A percentile compares a stretch with the other conserved stretches of the same genome.
Conservation (phyloP, 2,888 invertebrate genomes). For the Zygogramma bicolorata region DNA sequence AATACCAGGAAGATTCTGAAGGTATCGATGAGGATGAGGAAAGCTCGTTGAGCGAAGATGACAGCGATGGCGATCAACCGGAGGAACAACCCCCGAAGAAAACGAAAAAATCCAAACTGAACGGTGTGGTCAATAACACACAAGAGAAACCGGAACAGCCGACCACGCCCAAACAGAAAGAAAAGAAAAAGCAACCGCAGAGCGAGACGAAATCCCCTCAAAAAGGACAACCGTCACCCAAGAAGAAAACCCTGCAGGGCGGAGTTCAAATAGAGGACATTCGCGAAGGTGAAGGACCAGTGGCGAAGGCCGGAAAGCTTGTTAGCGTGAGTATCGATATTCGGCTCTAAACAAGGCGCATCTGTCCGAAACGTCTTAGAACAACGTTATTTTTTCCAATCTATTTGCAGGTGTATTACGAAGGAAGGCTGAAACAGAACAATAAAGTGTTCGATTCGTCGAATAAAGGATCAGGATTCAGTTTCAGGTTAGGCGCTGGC, state of each 20-base stretch:
- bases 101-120: constrained; percentile 62
- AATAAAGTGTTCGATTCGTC: constrained; percentile 90
- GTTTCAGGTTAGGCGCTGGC: constrained; percentile 84
- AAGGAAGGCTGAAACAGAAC: constrained; percentile 83
- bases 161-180: constrained; percentile 50
- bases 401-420: constrained; percentile 86
- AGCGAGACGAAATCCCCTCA: constrained; percentile 53
- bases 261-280: constrained; percentile 86
- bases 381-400: too few relatives aligned
- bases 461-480: constrained; percentile 83
- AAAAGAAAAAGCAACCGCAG: constrained; percentile 50
- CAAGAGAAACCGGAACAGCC: constrained; percentile 57
- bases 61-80: constrained; percentile 61
- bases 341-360: too few relatives aligned
- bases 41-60: constrained; percentile 36
- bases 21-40: constrained; percentile 39
- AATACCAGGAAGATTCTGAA: constrained; percentile 35
- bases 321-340: constrained; percentile 67
- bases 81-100: constrained; percentile 61
- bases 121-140: constrained; percentile 52
- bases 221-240: constrained; percentile 45
- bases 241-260: constrained; percentile 75
- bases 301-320: constrained; percentile 83
- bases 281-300: constrained; percentile 80
- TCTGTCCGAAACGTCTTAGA: not conserved